A percentile compares a stretch with the other conserved stretches of the same genome.
Conservation (phyloP, 2,888 invertebrate species). For the Caenorhabditis sinica region DNA sequence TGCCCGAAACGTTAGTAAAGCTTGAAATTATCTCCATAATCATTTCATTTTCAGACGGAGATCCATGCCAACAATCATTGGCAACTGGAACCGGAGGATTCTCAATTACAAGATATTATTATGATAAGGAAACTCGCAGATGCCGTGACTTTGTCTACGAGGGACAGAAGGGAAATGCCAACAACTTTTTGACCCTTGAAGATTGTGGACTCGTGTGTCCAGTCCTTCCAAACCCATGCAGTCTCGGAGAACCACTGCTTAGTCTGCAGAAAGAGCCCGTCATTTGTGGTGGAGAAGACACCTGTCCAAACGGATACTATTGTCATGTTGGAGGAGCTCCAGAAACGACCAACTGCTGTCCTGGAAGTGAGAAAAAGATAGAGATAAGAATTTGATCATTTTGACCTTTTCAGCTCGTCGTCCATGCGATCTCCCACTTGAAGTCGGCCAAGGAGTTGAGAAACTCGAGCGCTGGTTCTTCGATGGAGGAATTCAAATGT, state of each 20-base stretch:
- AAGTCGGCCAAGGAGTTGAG: slow-evolving; percentile 74
- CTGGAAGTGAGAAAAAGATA: slow-evolving; percentile 77
- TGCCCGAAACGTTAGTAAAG: slow-evolving; percentile 79
- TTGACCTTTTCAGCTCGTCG: slow-evolving; percentile 69
- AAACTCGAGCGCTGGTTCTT: slow-evolving; percentile 78
- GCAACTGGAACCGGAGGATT: slow-evolving; percentile 76
- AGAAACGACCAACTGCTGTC: slow-evolving; percentile 83
- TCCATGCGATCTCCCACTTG: slow-evolving; percentile 75
- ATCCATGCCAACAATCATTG: slow-evolving; percentile 79
- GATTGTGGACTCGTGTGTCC: slow-evolving; percentile 82
- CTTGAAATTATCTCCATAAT: not conserved
- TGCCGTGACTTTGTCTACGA: slow-evolving; percentile 77
- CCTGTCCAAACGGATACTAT: slow-evolving; percentile 80
- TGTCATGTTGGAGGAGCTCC: slow-evolving; percentile 82
- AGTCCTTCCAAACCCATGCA: slow-evolving; percentile 81
- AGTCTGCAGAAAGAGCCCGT: slow-evolving; percentile 78
- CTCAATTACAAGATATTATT: slow-evolving; percentile 78
- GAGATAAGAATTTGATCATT: not conserved
- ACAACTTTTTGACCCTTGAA: slow-evolving; percentile 80
- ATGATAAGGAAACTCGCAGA: slow-evolving; percentile 76
- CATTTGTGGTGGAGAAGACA: slow-evolving; percentile 82
- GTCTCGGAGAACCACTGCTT: slow-evolving; percentile 81
- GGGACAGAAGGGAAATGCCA: slow-evolving; percentile 82
- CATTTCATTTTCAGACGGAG: slow-evolving; percentile 75
- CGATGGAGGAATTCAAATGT: slow-evolving; percentile 77